phyloP scores from a whole-genome alignment of 2,888 invertebrate species.

The Diploptera punctata region DNA sequence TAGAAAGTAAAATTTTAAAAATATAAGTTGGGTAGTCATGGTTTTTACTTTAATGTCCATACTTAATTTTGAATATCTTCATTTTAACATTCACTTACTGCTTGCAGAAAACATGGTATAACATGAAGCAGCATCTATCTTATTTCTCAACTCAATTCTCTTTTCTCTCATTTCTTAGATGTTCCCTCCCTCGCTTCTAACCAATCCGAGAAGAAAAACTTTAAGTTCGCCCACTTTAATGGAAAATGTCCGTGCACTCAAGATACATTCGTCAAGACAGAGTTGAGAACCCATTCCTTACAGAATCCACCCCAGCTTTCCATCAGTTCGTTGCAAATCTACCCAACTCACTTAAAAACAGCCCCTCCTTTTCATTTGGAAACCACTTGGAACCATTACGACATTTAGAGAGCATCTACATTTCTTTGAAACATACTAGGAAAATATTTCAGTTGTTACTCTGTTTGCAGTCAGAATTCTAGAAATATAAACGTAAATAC shows the following conservation, averaged over 20 bases:
- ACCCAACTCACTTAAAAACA: conserved; percentile 22
- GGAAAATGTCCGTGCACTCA: conserved; percentile 27
- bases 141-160: conserved; percentile 7
- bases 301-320: not conserved
- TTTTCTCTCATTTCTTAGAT: conserved; percentile 21
- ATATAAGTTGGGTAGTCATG: no score
- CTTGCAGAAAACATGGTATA: no score
- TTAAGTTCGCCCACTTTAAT: not conserved
- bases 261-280: conserved; percentile 18
- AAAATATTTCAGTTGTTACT: conserved; percentile 21
- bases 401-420: conserved; percentile 3
- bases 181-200: not conserved
- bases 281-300: not conserved
- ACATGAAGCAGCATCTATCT: not conserved
- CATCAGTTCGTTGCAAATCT: not conserved
- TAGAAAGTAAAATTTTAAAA: no score
- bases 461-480: not conserved
- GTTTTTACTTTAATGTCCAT: no score
- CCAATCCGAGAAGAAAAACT: conserved; percentile 23
- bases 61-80: no score
- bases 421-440: conserved; percentile 15
- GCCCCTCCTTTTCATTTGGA: conserved; percentile 22
- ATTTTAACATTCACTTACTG: no score
- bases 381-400: conserved; percentile 26
- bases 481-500: no score